Evolutionary conservation across 2,888 invertebrate genomes (phyloP).

Genomic region (Epiperipatus broadwayi): DNA sequence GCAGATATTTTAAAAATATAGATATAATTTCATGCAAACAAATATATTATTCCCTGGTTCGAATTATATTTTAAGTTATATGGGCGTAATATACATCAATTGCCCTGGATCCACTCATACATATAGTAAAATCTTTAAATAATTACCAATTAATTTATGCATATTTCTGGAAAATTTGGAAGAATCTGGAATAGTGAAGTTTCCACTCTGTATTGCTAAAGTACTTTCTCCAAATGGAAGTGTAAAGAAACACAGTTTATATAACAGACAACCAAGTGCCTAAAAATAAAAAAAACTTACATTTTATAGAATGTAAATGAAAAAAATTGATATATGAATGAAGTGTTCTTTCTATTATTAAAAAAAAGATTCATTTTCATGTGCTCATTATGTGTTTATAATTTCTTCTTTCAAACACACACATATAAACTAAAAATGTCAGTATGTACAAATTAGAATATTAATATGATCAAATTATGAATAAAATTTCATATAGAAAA

Average conservation of each 20-base stretch:
- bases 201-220: conserved; percentile 74
- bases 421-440: too few species aligned
- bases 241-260: conserved; percentile 69
- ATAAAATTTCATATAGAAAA: too few species aligned
- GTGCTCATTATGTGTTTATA: not conserved
- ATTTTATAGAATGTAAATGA: conserved; percentile 8
- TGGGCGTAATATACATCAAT: too few species aligned
- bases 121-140: not conserved
- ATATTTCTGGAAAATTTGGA: conserved; percentile 49
- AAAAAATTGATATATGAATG: not conserved
- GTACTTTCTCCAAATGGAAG: conserved; percentile 78
- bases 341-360: conserved; percentile 1
- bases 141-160: conserved; percentile 51
- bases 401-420: too few species aligned
- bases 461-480: too few species aligned
- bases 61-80: too few species aligned
- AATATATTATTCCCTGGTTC: too few species aligned
- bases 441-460: too few species aligned
- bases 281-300: conserved; percentile 31
- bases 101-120: not conserved
- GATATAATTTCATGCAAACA: too few species aligned
- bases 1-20: too few species aligned
- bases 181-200: conserved; percentile 61
- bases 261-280: conserved; percentile 70
- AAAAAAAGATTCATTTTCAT: not conserved